phyloP scores from a whole-genome alignment of 1,140 invertebrate species.

The Laupala kohalensis region DNA sequence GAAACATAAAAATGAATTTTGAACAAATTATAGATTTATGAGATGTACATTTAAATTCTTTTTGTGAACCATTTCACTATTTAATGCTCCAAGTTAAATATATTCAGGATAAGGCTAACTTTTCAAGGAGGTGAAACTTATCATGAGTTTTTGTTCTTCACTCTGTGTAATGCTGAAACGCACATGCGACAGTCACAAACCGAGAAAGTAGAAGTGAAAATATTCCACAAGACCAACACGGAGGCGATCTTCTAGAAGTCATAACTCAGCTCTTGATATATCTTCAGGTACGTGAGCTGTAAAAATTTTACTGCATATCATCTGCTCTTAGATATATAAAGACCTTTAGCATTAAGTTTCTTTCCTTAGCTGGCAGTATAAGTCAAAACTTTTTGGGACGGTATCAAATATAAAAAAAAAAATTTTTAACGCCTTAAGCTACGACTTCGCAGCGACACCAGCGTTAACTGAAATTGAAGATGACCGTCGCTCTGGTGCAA shows the following conservation, averaged over 20 bases:
- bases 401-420: not conserved
- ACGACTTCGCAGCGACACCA: not conserved
- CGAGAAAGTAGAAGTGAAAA: not conserved
- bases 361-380: not conserved
- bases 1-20: too few relatives aligned
- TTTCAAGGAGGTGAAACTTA: too few relatives aligned
- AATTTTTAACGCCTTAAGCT: not conserved
- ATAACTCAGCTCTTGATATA: not conserved
- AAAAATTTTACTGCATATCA: not conserved
- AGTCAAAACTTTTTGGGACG: not conserved
- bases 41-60: too few relatives aligned
- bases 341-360: not conserved
- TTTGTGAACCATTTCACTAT: too few relatives aligned
- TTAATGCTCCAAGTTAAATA: too few relatives aligned
- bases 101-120: too few relatives aligned
- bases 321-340: not conserved
- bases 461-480: not conserved
- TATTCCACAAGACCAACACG: not conserved
- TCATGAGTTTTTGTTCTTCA: too few relatives aligned
- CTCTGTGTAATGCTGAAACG: too few relatives aligned
- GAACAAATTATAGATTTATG: too few relatives aligned
- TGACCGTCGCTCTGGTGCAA: not conserved
- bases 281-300: not conserved
- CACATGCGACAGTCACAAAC: not conserved
- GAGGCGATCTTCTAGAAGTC: not conserved